These are phyloP conservation scores for Siniperca obscura DNA, from an alignment of 2,797 vertebrate species.

Conservation along the genomic window DNA sequence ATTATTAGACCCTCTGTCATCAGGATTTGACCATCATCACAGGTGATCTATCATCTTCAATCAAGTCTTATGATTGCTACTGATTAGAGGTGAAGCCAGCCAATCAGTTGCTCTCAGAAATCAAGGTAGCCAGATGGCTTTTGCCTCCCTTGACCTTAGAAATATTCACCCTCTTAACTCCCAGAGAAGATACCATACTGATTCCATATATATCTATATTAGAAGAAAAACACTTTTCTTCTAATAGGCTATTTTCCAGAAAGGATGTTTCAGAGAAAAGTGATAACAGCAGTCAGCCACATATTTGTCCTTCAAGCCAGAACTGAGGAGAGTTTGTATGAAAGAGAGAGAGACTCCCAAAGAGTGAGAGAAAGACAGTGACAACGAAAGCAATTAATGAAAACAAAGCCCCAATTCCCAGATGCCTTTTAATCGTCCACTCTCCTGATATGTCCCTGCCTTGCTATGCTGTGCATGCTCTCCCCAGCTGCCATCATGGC, in stretches of 20 bases:
- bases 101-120: conserved; percentile 70
- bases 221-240: conserved; percentile 6
- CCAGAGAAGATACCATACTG: conserved; percentile 7
- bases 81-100: conserved; percentile 63
- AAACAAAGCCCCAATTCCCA: conserved; percentile 71
- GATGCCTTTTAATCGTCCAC: conserved; percentile 61
- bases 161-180: conserved; percentile 26
- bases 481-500: conserved; percentile 67
- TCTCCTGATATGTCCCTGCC: conserved; percentile 46
- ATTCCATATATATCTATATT: neutral
- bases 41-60: conserved; percentile 70
- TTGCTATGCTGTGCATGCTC: conserved; percentile 63
- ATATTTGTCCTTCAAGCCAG: conserved; percentile 65
- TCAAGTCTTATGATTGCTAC: conserved; percentile 69
- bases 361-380: conserved; percentile 21
- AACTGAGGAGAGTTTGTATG: conserved; percentile 26
- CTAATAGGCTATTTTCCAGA: conserved; percentile 21
- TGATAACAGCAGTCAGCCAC: conserved; percentile 41
- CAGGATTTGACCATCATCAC: conserved; percentile 62
- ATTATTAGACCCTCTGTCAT: conserved; percentile 56
- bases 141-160: conserved; percentile 41
- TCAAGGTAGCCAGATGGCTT: conserved; percentile 48
- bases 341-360: neutral
- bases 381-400: conserved; percentile 70
- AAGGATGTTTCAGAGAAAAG: conserved; percentile 21